phyloP scores from a whole-genome alignment of 30 jellyfish, hydroid and myxozoan species.

The Mastigias papua region DNA sequence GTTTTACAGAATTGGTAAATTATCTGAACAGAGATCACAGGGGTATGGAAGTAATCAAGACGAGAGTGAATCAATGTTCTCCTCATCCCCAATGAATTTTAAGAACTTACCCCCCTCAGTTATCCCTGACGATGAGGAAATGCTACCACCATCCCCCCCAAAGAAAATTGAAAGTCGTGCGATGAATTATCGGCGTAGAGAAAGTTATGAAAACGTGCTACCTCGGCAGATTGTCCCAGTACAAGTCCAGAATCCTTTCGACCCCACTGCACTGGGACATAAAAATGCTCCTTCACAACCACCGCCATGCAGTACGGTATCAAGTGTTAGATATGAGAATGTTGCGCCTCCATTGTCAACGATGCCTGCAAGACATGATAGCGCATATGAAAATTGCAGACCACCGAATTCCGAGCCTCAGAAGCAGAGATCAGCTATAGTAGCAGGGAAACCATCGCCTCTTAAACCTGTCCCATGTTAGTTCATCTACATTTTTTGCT shows the following conservation, averaged over 20 bases:
- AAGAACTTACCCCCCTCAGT: constrained; percentile 47
- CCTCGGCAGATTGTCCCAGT: constrained; percentile 78
- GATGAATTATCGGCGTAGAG: constrained; percentile 36
- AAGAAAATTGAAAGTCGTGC: constrained; percentile 77
- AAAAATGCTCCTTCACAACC: constrained; percentile 26
- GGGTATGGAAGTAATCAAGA: constrained; percentile 15
- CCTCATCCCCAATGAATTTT: constrained; percentile 50
- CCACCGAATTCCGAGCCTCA: constrained; percentile 21
- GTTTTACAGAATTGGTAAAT: constrained; percentile 22
- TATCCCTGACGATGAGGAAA: background rate
- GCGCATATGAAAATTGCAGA: constrained; percentile 46
- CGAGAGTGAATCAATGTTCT: constrained; percentile 21
- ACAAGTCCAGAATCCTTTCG: constrained; percentile 71
- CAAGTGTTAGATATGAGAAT: constrained; percentile 3
- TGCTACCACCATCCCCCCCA: constrained; percentile 77
- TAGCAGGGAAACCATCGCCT: constrained; percentile 42
- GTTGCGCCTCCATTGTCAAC: background rate
- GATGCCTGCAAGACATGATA: constrained; percentile 8
- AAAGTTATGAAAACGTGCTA: constrained; percentile 76
- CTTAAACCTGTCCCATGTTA: constrained; percentile 65
- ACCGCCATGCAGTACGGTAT: background rate
- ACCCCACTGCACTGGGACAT: background rate
- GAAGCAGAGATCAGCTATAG: constrained; percentile 36
- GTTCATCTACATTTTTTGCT: background rate
- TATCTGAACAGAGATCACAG: constrained; percentile 48